Conservation (phyloP, 2,888 invertebrate species). For the Stictocephala bisonia region DNA sequence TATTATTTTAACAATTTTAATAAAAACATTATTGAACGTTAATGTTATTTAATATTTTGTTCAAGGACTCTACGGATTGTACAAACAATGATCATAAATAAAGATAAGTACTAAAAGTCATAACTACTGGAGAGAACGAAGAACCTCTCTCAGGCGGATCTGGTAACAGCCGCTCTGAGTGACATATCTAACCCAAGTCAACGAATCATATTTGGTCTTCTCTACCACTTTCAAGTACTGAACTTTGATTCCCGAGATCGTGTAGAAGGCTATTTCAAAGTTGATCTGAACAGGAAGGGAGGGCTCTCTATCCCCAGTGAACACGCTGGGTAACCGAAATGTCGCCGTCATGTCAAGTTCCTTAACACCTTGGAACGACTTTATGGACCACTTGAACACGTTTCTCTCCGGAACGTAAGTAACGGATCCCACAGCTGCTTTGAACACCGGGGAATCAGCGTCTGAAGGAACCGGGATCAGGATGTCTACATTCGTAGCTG, state of each 20-base stretch:
- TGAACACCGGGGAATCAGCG: slow-evolving; percentile 75
- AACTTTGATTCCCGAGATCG: slow-evolving; percentile 76
- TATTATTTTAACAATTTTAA: no score
- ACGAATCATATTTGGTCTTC: slow-evolving; percentile 73
- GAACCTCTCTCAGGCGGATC: slow-evolving; percentile 63
- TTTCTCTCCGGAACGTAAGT: slow-evolving; percentile 73
- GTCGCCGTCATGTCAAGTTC: slow-evolving; percentile 75
- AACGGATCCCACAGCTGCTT: slow-evolving; percentile 72
- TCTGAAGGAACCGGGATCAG: slow-evolving; percentile 71
- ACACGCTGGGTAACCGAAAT: slow-evolving; percentile 74
- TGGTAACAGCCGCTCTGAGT: slow-evolving; percentile 78
- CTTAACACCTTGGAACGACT: slow-evolving; percentile 75
- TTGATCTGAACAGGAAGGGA: slow-evolving; percentile 74
- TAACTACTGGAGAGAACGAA: no score
- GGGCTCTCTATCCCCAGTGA: slow-evolving; percentile 71
- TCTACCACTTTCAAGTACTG: slow-evolving; percentile 77
- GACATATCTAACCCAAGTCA: slow-evolving; percentile 77
- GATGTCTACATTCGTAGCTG: slow-evolving; percentile 77
- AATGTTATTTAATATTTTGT: no score
- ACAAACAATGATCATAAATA: no score
- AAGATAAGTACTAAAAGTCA: no score
- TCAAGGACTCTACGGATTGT: no score
- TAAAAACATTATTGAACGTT: no score
- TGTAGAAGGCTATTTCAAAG: slow-evolving; percentile 78
- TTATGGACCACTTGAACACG: slow-evolving; percentile 73